phyloP scores from a whole-genome alignment of 2,888 invertebrate species.

The Heliothis peltigera region DNA sequence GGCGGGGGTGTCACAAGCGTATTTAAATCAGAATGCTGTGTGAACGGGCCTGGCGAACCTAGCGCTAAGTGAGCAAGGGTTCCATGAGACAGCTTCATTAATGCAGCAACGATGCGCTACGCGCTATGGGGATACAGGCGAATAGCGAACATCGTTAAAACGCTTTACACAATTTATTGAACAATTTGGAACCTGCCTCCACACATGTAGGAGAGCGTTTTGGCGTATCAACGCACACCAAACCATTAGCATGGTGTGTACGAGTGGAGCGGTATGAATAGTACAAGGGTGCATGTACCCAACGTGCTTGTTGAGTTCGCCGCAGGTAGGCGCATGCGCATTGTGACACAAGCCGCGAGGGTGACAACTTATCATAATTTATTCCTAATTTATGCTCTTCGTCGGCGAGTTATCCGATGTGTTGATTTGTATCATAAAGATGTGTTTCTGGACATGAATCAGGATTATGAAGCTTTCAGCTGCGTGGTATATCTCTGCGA shows the following conservation, averaged over 20 bases:
- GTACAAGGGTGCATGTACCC: too few species aligned
- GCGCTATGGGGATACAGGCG: not conserved
- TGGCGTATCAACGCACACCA: too few species aligned
- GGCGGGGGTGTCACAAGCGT: not conserved
- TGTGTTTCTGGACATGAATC: conserved; percentile 44
- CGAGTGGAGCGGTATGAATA: not conserved
- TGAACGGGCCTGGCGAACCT: conserved; percentile 41
- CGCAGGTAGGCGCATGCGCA: conserved; percentile 14
- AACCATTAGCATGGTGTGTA: not conserved
- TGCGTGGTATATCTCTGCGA: not conserved
- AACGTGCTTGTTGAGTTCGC: not conserved
- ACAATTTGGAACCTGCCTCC: too few species aligned
- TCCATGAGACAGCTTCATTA: not conserved
- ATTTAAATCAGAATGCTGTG: conserved; percentile 55
- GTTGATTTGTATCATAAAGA: conserved; percentile 47
- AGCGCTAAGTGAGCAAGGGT: not conserved
- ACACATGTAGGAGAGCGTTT: too few species aligned
- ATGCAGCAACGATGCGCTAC: too few species aligned
- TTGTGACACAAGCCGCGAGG: conserved; percentile 22
- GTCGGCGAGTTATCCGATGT: conserved; percentile 25
- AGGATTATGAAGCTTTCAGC: conserved; percentile 33
- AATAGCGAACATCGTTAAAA: too few species aligned
- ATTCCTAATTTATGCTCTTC: conserved; percentile 50
- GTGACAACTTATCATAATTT: conserved; percentile 51
- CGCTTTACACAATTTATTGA: too few species aligned